These are phyloP conservation scores for Anguilla marmorata DNA, from an alignment of 2,797 vertebrate genomes.

Conservation along the genomic window DNA sequence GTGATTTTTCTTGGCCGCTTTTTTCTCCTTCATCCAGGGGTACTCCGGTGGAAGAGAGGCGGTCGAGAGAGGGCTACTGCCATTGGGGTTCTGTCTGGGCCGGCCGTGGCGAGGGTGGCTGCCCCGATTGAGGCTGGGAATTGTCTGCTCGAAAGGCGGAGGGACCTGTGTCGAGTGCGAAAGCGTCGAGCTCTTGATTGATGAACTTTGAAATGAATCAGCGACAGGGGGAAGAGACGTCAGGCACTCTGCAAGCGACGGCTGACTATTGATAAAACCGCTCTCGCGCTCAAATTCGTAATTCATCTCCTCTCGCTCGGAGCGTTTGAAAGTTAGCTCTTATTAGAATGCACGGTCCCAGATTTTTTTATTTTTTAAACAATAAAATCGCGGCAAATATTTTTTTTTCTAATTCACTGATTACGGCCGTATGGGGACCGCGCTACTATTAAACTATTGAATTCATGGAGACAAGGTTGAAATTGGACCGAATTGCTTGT, in stretches of 20 bases:
- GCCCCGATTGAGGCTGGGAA: conserved; percentile 89
- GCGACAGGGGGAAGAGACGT: conserved; percentile 99
- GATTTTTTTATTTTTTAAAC: conserved; percentile 37
- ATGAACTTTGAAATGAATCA: conserved; percentile 99
- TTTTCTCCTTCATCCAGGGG: conserved; percentile 99
- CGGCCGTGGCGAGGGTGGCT: conserved; percentile 91
- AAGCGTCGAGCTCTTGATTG: conserved; percentile 99
- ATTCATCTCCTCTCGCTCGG: conserved; percentile 95
- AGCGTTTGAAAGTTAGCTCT: conserved; percentile 83
- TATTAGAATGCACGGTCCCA: conserved; percentile 76
- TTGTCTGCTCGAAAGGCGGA: conserved; percentile 97
- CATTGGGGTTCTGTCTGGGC: conserved; percentile 83
- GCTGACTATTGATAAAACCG: conserved; percentile 99
- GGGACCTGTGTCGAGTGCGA: conserved; percentile 97
- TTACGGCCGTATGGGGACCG: conserved; percentile 94
- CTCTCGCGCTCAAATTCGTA: conserved; percentile 99
- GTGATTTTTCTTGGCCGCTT: conserved; percentile 86
- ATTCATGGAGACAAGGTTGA: conserved; percentile 97
- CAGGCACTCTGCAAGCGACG: conserved; percentile 99
- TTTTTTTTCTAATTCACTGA: conserved; percentile 86
- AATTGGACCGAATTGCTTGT: conserved; percentile 98
- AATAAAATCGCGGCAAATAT: conserved; percentile 84
- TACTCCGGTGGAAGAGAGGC: conserved; percentile 86
- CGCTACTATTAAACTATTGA: conserved; percentile 97
- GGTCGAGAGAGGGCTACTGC: conserved; percentile 81